Evolutionary conservation across 2,113 vertebrate species (phyloP).

Genomic region (Nannobrachium achirus): DNA sequence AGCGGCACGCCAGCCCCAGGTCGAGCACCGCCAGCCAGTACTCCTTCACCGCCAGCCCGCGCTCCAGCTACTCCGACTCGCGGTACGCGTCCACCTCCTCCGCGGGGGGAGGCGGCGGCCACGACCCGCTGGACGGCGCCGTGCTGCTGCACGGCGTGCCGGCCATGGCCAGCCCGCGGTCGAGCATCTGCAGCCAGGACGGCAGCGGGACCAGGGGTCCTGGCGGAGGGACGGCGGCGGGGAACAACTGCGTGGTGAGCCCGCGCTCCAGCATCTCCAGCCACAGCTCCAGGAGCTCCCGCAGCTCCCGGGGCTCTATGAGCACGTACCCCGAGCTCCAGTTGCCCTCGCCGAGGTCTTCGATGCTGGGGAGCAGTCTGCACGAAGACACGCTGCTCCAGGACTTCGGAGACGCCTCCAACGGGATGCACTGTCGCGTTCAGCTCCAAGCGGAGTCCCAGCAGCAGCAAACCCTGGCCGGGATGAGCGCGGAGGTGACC

Average conservation of each 20-base stretch:
- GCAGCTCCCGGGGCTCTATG: slow-evolving; percentile 89
- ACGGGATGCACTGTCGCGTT: slow-evolving; percentile 71
- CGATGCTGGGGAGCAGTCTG: slow-evolving; percentile 79
- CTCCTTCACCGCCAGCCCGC: slow-evolving; percentile 84
- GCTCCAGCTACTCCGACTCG: slow-evolving; percentile 85
- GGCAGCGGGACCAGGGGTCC: slow-evolving; percentile 67
- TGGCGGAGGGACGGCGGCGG: slow-evolving; percentile 65
- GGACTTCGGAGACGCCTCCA: slow-evolving; percentile 80
- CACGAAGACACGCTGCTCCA: slow-evolving; percentile 80
- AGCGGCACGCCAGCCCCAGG: slow-evolving; percentile 90
- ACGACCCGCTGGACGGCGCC: slow-evolving; percentile 74
- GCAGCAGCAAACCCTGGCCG: slow-evolving; percentile 51
- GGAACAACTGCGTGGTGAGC: slow-evolving; percentile 82
- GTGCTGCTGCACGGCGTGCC: slow-evolving; percentile 65
- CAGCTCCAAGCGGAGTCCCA: slow-evolving; percentile 79
- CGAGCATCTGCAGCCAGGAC: slow-evolving; percentile 89
- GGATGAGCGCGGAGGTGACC: slow-evolving; percentile 55
- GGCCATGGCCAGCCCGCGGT: slow-evolving; percentile 84
- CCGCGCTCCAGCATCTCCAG: slow-evolving; percentile 93
- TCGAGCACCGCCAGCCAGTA: slow-evolving; percentile 89
- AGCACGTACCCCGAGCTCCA: slow-evolving; percentile 87
- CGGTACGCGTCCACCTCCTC: slow-evolving; percentile 75
- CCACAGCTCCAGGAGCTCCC: slow-evolving; percentile 87
- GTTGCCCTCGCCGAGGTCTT: slow-evolving; percentile 85
- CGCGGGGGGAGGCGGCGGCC: no score